Evolutionary conservation across 2,113 vertebrate genomes (phyloP), one percentile per base, ranked within the genome.

Genomic region (Poicephalus gulielmi): DNA sequence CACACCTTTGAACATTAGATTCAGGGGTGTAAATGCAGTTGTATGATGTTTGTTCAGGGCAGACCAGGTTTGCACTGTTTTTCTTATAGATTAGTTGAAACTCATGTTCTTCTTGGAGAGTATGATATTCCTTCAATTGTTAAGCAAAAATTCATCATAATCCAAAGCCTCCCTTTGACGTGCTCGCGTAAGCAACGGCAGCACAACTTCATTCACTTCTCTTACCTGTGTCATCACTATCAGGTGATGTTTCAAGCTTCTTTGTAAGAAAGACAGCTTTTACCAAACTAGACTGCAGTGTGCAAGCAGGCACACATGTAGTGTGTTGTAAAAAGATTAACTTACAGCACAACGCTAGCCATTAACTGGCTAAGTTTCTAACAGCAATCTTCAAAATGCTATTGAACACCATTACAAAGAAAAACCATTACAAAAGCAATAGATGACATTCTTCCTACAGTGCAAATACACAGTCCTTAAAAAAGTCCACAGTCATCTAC

Each of bases 1-100:
- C 71, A 87, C 57, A 78, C 35, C 17, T 92, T 86, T 55, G 80
- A 93, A 89, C 84, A 12, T 73, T 76, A 93, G 47, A 93, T 67
- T 70, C 86, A 94, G 16, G 70, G 8, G 91, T 95, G 95, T 96
- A 97, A 94, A 92, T 94, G 52, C 19, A 79, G 84, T 43, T 64
- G 15, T 74, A 39, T 79, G 67, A 78, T 74, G 20, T 53, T 73
- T 97, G 55, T 83, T 95, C 71, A 90, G 37, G 60, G 47, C 37
- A 90, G 47, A 46, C 90, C 35, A n/a, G 70, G 89, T 92, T 96
- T 69, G 37, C 35, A 69, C 55, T 88, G 39, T 15, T 59, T 52
- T 90, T 41, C 27, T 94, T 46, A 59, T 7, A 28, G 30, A 57
- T 90, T 71, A 87, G 75, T 84, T 69, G 39, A 55, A 96, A 95